Conservation (phyloP, 1,140 invertebrate genomes). For the Lasioglossum baleicum region DNA sequence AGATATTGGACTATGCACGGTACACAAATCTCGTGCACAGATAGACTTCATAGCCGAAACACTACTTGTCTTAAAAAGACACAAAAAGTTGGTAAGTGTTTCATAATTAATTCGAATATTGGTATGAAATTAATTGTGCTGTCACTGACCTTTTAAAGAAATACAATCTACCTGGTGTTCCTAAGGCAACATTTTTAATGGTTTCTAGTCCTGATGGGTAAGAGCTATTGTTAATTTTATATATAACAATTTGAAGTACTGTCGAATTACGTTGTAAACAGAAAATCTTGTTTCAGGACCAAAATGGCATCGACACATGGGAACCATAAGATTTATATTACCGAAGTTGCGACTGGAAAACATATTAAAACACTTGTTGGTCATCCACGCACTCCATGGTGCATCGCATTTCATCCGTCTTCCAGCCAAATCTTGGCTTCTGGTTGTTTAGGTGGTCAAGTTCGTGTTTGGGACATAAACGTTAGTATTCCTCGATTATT, state of each 20-base stretch:
- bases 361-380: slow-evolving; percentile 89
- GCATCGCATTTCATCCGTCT: slow-evolving; percentile 93
- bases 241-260: slow-evolving; percentile 20
- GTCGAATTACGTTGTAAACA: slow-evolving; percentile 5
- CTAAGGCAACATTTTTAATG: slow-evolving; percentile 90
- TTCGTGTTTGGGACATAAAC: slow-evolving; percentile 94
- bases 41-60: slow-evolving; percentile 80
- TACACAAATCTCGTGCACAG: slow-evolving; percentile 68
- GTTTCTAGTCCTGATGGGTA: slow-evolving; percentile 93
- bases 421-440: slow-evolving; percentile 91
- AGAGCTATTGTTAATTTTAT: slow-evolving; percentile 61
- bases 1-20: slow-evolving; percentile 69
- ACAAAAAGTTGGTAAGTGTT: slow-evolving; percentile 79
- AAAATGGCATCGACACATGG: slow-evolving; percentile 94
- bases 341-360: slow-evolving; percentile 89
- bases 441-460: slow-evolving; percentile 94
- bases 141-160: slow-evolving; percentile 78
- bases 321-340: slow-evolving; percentile 95
- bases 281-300: slow-evolving; percentile 79
- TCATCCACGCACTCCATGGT: slow-evolving; percentile 95
- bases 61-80: slow-evolving; percentile 78
- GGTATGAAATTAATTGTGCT: not conserved
- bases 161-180: slow-evolving; percentile 87
- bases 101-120: too few relatives aligned
- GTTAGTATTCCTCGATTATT: slow-evolving; percentile 80